These are phyloP conservation scores for Alectura lathami DNA, from an alignment of 2,113 vertebrate species.

Conservation along the genomic window DNA sequence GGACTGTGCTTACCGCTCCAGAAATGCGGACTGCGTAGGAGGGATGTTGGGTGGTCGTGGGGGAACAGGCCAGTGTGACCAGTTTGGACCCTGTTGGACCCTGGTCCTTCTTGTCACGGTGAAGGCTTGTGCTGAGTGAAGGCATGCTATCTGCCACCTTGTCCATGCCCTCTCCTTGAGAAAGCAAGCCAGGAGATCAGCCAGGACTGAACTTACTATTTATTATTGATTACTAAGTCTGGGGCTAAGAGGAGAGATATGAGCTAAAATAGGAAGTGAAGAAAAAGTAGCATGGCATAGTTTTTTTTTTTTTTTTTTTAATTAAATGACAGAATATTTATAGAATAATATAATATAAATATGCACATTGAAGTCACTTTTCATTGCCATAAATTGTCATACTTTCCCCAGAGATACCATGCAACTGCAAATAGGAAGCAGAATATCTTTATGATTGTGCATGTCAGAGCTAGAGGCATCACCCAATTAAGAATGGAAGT, in stretches of 20 bases:
- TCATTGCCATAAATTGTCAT: not conserved
- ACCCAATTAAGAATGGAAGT: not conserved
- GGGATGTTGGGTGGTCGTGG: not conserved
- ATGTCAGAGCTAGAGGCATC: not conserved
- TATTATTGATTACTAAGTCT: rapidly evolving
- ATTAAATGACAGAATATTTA: not conserved
- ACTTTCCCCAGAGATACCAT: not conserved
- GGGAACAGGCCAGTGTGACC: not conserved
- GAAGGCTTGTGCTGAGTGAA: not conserved
- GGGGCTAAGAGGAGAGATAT: not conserved
- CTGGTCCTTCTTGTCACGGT: not conserved
- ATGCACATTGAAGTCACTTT: not conserved
- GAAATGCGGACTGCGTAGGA: not conserved
- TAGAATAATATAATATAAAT: not conserved
- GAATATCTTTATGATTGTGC: not conserved
- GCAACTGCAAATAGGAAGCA: not conserved
- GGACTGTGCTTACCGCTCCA: not conserved
- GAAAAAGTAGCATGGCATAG: not conserved
- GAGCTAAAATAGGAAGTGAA: not conserved
- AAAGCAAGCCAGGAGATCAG: not conserved
- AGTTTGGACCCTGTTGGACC: not conserved
- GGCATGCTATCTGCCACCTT: not conserved
- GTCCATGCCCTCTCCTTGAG: not conserved
- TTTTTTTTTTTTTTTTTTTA: too few species aligned
- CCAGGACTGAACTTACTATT: not conserved